Conservation (phyloP, 2,888 invertebrate genomes). For the Ormyrus thymus region DNA sequence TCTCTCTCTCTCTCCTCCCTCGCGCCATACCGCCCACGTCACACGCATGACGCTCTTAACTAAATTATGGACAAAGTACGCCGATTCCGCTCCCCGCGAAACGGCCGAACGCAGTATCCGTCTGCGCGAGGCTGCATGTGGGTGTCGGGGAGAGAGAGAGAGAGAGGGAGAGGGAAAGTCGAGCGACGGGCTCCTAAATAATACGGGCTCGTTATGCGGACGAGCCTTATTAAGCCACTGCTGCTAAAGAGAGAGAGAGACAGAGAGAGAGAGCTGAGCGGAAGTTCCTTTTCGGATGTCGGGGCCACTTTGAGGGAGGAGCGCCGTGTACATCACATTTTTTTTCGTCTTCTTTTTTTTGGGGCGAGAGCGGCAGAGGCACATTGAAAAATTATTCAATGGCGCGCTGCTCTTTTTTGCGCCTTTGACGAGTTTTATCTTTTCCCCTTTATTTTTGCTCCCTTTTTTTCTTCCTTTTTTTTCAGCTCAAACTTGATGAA, state of each 20-base stretch:
- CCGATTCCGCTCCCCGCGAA: slow-evolving; percentile 58
- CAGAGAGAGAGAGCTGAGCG: neutral
- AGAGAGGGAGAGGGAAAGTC: neutral
- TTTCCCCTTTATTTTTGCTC: too few relatives aligned
- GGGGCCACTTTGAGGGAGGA: neutral
- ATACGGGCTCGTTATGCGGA: slow-evolving; percentile 27
- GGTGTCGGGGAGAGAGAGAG: neutral
- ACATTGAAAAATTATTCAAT: slow-evolving; percentile 33
- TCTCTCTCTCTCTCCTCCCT: slow-evolving; percentile 56
- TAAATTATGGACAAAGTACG: slow-evolving; percentile 75
- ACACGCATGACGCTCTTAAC: slow-evolving; percentile 75
- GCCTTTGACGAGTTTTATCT: too few relatives aligned
- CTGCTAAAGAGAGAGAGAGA: neutral
- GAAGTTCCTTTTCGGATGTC: neutral
- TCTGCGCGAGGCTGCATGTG: neutral
- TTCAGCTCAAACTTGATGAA: slow-evolving; percentile 18
- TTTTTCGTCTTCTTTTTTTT: neutral
- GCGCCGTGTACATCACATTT: neutral
- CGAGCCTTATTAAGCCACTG: slow-evolving; percentile 24
- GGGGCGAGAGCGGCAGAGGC: neutral
- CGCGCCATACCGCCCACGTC: slow-evolving; percentile 67
- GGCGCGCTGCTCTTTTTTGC: neutral
- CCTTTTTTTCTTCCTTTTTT: neutral
- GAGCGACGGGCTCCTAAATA: slow-evolving; percentile 20
- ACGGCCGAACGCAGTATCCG: neutral